Evolutionary conservation across 2,797 vertebrate species (phyloP), one percentile per base, ranked within the genome.

Genomic region (Avahi laniger): DNA sequence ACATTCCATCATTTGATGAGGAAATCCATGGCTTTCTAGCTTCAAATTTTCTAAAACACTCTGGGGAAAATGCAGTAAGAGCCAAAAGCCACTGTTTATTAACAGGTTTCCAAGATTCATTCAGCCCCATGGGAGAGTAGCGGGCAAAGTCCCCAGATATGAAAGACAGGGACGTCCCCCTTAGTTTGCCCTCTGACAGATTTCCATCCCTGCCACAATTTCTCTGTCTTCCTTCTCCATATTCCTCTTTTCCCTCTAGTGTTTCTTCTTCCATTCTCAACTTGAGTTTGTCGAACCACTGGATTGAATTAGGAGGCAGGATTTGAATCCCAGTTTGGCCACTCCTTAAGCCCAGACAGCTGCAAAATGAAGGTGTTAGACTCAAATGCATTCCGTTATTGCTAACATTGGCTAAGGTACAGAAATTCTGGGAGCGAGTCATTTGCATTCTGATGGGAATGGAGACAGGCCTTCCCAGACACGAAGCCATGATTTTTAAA

Each of bases 401-500:
- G 50, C 18, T 83, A 93, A 50, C 30, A 46, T 63, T 52, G 48
- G 38, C 78, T n/a, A 76, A 96, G 48, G 15, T 26, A 43, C 41
- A 89, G 57, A 95, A 89, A 80, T 69, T 14, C 86, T 82, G 41
- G 6, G 5, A 13, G 30, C 30, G 28, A 67, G 38, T 41, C 20
- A 88, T 92, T 84, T 81, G 61, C 38, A 9, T 95, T 88, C 78
- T 63, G 18, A 8, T 72, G 61, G 30, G 20, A 65, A 48, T 28
- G 26, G 48, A 95, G 22, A 38, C 54, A 24, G 22, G 20, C 12
- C 65, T 86, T 90, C 43, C 67, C 57, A 93, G 46, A 43, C 63
- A 78, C 0, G 10, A 84, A 93, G 38, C 30, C 65, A 73, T 2
- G 0, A 73, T 87, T 95, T 89, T 84, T 87, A 94, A 97, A 90